These are phyloP conservation scores for Machimus atricapillus DNA, from an alignment of 2,888 invertebrate genomes.

Conservation along the genomic window DNA sequence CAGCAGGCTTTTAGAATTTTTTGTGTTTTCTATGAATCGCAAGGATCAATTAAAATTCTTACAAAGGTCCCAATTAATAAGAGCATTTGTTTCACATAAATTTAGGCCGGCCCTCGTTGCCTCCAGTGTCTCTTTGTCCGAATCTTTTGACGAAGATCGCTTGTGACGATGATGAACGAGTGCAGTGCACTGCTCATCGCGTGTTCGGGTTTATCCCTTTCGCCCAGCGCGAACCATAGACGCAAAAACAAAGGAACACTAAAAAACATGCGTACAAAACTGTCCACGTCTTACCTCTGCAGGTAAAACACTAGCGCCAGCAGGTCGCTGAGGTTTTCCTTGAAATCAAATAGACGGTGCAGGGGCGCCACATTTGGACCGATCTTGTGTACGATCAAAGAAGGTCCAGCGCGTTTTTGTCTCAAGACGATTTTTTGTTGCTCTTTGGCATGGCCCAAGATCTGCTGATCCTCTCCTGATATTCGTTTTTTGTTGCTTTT, in stretches of 20 bases:
- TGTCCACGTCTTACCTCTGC: slow-evolving; percentile 32
- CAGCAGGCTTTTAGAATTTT: neutral
- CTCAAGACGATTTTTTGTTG: neutral
- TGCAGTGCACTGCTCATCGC: slow-evolving; percentile 3
- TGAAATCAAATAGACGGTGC: slow-evolving; percentile 24
- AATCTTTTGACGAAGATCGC: slow-evolving; percentile 18
- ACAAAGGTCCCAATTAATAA: neutral
- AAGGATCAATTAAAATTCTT: neutral
- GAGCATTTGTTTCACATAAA: neutral
- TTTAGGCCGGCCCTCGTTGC: neutral
- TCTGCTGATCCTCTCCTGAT: neutral
- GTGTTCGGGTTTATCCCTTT: neutral
- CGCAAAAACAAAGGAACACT: slow-evolving; percentile 10
- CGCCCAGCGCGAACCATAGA: neutral
- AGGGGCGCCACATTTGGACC: slow-evolving; percentile 37
- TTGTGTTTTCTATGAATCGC: neutral
- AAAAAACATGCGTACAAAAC: slow-evolving; percentile 30
- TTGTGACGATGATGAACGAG: slow-evolving; percentile 38
- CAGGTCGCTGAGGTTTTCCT: slow-evolving; percentile 21
- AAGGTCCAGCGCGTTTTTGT: neutral
- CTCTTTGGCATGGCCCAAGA: neutral
- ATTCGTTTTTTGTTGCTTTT: neutral
- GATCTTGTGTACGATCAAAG: slow-evolving; percentile 7
- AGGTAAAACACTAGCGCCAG: slow-evolving; percentile 36
- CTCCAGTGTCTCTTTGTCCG: neutral